Base-by-base conservation (phyloP, 2,113 vertebrate genomes). In the Daphoenositta chrysoptera region DNA sequence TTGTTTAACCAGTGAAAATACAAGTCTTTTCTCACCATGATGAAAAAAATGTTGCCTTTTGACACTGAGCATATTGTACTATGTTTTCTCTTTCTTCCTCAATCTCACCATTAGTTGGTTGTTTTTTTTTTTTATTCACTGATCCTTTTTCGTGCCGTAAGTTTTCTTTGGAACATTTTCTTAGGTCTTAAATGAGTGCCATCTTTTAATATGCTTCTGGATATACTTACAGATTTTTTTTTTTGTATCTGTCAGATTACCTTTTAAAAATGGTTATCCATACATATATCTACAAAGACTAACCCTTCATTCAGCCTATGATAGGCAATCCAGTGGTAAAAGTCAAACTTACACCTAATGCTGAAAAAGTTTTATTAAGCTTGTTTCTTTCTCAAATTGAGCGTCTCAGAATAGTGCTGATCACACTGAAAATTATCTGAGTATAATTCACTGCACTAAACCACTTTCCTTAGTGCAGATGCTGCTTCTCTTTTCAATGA, bases 361-460 rank as follows among this genome's bases (percentile, higher is more conserved):
- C 40, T 71, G 39, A 69, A 68, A 63, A 85, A 85, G 10, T 65
- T 50, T 37, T 27, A 35, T 44, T 54, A 82, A 84, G 48, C 12
- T 89, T 82, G 13, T 76, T 83, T 71, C 79, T 70, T 92, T 90
- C 66, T 83, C 50, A 83, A 77, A 86, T 31, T 0, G 0, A 70
- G 26, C 24, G 11, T 45, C 58, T 80, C 15, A 23, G 31, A 31
- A 66, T 37, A 40, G 19, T 51, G 44, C 47, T 71, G 73, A 87
- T 50, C 39, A 60, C 47, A 60, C 0, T 14, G 9, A 78, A 73
- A 60, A 44, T n/a, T 77, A 57, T 79, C 65, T 7, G 28, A 72
- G 80, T 44, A 72, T 84, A 97, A 98, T 90, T 92, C 96, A 95
- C 65, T 69, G 73, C 61, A 78, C 73, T 70, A 73, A 82, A 70